Evolutionary conservation across 2,113 vertebrate genomes (phyloP).

Genomic region (Pardalotus punctatus): DNA sequence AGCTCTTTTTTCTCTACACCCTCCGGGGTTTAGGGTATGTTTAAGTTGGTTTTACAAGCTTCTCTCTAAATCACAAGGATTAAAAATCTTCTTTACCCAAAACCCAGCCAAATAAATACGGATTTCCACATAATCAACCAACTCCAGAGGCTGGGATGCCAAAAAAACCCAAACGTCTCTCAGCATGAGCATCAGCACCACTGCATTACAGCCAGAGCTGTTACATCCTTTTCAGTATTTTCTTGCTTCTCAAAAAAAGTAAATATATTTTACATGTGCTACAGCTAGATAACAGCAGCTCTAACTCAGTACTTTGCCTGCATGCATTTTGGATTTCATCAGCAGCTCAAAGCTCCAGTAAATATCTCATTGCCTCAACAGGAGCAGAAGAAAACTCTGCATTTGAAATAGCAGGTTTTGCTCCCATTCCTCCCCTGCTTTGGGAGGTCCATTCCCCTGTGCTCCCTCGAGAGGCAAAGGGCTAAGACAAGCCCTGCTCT

Average conservation of each 20-base stretch:
- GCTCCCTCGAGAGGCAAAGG: not conserved
- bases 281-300: conserved; percentile 42
- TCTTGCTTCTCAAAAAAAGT: not conserved
- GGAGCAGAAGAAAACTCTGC: not conserved
- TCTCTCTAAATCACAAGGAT: not conserved
- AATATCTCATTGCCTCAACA: not conserved
- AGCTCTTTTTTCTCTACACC: not conserved
- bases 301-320: not conserved
- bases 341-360: conserved; percentile 28
- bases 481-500: not conserved
- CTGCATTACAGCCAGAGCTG: not conserved
- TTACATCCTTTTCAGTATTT: not conserved
- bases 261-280: conserved; percentile 30
- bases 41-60: not conserved
- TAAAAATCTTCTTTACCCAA: conserved; percentile 16
- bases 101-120: not conserved
- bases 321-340: not conserved
- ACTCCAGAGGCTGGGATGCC: not conserved
- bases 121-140: conserved; percentile 10
- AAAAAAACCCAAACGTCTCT: not conserved
- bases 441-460: accelerated
- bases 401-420: not conserved
- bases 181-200: not conserved
- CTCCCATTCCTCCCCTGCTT: not conserved
- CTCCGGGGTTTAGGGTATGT: not conserved